Conservation (phyloP, 2,113 vertebrate genomes). For the Muscicapa adusta region DNA sequence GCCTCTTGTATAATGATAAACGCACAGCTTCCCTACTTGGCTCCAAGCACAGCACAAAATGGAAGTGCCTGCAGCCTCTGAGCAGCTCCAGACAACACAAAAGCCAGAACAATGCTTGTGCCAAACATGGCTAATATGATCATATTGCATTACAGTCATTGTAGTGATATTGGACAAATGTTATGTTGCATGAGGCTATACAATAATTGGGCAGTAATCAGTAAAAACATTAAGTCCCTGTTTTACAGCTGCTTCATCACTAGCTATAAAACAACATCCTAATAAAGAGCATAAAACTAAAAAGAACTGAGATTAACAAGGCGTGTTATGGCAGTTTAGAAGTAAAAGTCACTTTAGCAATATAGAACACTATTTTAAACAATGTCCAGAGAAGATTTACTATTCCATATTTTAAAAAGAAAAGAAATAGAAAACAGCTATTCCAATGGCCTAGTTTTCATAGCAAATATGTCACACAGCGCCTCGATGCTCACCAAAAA, state of each 20-base stretch:
- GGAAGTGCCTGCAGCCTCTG: background rate
- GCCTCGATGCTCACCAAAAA: background rate
- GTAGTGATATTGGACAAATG: background rate
- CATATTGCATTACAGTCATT: background rate
- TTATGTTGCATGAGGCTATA: background rate
- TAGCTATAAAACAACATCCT: constrained; percentile 5
- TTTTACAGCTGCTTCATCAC: constrained; percentile 16
- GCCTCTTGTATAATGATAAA: background rate
- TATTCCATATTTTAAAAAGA: background rate
- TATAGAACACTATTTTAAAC: constrained; percentile 1
- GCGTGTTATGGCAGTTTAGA: background rate
- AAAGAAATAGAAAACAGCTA: background rate
- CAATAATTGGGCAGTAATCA: constrained; percentile 24
- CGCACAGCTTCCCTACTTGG: background rate
- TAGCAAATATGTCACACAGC: background rate
- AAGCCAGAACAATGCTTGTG: background rate
- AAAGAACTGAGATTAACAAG: constrained; percentile 21
- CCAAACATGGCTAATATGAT: background rate
- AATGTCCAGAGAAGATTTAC: background rate
- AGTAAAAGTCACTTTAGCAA: constrained; percentile 24
- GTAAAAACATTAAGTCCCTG: constrained; percentile 3
- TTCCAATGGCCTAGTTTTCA: background rate
- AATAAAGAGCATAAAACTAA: constrained; percentile 13
- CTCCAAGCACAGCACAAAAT: constrained; percentile 21
- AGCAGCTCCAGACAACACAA: background rate